A percentile compares a stretch with the other conserved stretches of the same genome.
These are phyloP conservation scores for Lophochroa leadbeateri DNA, from an alignment of 2,113 vertebrate genomes.

Conservation along the genomic window DNA sequence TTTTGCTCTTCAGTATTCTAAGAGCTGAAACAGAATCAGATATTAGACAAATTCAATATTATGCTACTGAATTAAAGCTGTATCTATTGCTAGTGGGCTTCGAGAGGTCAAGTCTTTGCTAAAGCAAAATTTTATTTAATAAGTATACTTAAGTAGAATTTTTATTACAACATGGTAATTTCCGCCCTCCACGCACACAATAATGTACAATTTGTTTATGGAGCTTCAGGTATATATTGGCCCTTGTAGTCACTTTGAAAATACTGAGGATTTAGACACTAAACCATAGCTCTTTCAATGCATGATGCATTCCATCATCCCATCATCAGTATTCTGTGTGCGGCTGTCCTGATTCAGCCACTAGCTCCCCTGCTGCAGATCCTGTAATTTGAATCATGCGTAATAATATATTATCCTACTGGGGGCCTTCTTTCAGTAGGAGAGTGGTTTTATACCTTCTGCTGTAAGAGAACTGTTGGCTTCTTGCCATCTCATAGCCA, in stretches of 20 bases:
- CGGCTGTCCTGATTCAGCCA: slow-evolving; percentile 78
- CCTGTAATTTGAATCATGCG: slow-evolving; percentile 85
- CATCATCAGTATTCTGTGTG: slow-evolving; percentile 83
- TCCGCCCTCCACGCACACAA: not conserved
- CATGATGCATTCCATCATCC: slow-evolving; percentile 77
- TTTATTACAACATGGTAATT: not conserved
- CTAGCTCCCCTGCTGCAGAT: slow-evolving; percentile 81
- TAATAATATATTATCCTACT: slow-evolving; percentile 87
- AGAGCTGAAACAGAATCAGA: slow-evolving; percentile 65
- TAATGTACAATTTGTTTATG: slow-evolving; percentile 48
- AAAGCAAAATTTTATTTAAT: slow-evolving; percentile 44
- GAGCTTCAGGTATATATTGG: slow-evolving; percentile 53
- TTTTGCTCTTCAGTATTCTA: slow-evolving; percentile 60
- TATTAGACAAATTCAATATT: slow-evolving; percentile 59
- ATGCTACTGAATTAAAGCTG: slow-evolving; percentile 54
- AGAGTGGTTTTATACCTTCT: slow-evolving; percentile 81
- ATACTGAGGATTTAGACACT: slow-evolving; percentile 69
- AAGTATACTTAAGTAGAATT: slow-evolving; percentile 4
- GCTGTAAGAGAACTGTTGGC: slow-evolving; percentile 80
- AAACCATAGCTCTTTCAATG: slow-evolving; percentile 75
- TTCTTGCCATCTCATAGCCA: slow-evolving; percentile 70
- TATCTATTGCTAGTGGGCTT: slow-evolving; percentile 43
- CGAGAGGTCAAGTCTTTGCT: slow-evolving; percentile 23
- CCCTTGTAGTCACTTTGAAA: slow-evolving; percentile 65
- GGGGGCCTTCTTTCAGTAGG: slow-evolving; percentile 81